Evolutionary conservation across 2,888 invertebrate genomes (phyloP).

Genomic region (Papilio elwesi): DNA sequence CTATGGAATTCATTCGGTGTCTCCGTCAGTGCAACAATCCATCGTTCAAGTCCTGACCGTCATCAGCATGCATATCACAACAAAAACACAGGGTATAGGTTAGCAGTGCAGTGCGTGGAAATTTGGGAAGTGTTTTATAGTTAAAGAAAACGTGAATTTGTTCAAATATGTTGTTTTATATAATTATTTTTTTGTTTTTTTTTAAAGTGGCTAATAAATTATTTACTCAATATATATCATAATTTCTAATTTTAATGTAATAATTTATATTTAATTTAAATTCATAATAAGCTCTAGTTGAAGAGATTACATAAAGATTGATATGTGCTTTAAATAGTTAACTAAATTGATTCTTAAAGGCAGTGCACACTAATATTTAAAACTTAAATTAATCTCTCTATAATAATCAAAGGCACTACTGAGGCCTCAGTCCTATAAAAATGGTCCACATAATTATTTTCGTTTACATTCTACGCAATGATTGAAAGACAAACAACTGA

Average conservation of each 20-base stretch:
- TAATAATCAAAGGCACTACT: conserved; percentile 77
- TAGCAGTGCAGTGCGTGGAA: conserved; percentile 66
- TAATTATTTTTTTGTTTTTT: not conserved
- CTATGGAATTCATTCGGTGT: conserved; percentile 27
- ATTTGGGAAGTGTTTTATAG: conserved; percentile 27
- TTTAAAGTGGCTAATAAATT: not conserved
- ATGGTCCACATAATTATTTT: conserved; percentile 69
- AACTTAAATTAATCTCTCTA: conserved; percentile 48
- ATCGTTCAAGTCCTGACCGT: conserved; percentile 80
- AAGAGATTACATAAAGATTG: conserved; percentile 43
- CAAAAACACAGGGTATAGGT: conserved; percentile 64
- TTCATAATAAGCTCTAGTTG: conserved; percentile 36
- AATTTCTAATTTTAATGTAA: conserved; percentile 16
- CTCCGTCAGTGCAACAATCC: conserved; percentile 76
- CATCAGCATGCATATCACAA: conserved; percentile 80
- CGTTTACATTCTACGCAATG: conserved; percentile 40
- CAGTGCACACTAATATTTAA: conserved; percentile 60
- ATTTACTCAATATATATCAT: conserved; percentile 1
- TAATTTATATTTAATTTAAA: conserved; percentile 18
- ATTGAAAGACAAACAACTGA: conserved; percentile 33
- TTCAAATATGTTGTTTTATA: too few relatives aligned
- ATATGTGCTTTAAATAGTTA: conserved; percentile 52
- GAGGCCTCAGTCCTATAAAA: conserved; percentile 76
- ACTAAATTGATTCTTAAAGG: conserved; percentile 52
- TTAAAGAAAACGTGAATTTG: too few relatives aligned